Evolutionary conservation across 2,888 invertebrate species (phyloP).

Genomic region (Meloe dianella): DNA sequence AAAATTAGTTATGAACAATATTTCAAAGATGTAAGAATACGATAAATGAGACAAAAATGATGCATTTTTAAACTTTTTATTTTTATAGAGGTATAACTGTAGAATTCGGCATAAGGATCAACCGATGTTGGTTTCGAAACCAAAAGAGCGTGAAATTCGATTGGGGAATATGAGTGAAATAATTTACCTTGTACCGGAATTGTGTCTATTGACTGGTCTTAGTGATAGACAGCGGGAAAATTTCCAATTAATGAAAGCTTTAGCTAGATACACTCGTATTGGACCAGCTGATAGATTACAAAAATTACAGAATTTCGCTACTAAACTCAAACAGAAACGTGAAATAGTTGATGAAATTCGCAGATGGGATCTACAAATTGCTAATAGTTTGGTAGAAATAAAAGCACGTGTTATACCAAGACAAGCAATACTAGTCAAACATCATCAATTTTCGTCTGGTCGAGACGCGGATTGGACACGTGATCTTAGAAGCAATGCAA

Average conservation of each 20-base stretch:
- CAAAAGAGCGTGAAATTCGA: slow-evolving; percentile 73
- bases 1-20: slow-evolving; percentile 68
- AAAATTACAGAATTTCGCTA: slow-evolving; percentile 72
- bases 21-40: slow-evolving; percentile 63
- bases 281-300: slow-evolving; percentile 71
- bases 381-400: slow-evolving; percentile 67
- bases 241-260: slow-evolving; percentile 69
- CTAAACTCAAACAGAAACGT: slow-evolving; percentile 63
- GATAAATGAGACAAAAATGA: too few species aligned
- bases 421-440: slow-evolving; percentile 64
- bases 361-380: slow-evolving; percentile 76
- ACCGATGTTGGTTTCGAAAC: slow-evolving; percentile 78
- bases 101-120: slow-evolving; percentile 66
- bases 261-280: slow-evolving; percentile 78
- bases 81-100: slow-evolving; percentile 70
- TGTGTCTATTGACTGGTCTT: slow-evolving; percentile 84
- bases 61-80: background rate
- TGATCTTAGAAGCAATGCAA: slow-evolving; percentile 64
- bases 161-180: slow-evolving; percentile 69
- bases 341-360: slow-evolving; percentile 66
- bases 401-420: slow-evolving; percentile 68
- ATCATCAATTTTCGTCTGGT: slow-evolving; percentile 56
- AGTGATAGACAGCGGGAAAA: slow-evolving; percentile 63
- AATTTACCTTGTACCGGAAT: slow-evolving; percentile 81
- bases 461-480: slow-evolving; percentile 79